Evolutionary conservation across 2,888 invertebrate genomes (phyloP), one percentile per base, ranked within the genome.

Genomic region (Conchocele bisecta): DNA sequence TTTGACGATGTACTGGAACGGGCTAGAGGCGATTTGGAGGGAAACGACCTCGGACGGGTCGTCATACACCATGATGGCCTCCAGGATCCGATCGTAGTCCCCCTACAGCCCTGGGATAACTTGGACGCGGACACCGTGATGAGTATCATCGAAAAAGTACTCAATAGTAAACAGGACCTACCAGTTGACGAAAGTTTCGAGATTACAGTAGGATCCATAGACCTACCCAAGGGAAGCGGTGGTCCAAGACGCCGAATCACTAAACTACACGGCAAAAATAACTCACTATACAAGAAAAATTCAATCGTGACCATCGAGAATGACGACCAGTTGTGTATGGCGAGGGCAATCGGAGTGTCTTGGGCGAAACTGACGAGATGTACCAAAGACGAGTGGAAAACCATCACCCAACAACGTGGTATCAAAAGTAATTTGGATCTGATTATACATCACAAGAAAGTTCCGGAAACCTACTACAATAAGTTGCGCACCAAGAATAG

Each of bases 51-150:
- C n/a, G 33, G 64, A n/a, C 31, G 58, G 15, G 58, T 66, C 17
- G 58, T 66, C 2, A 22, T 66, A 13, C 58, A 69, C 46, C 58
- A 69, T 29, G 58, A 64, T 0, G 72, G 57, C 29, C 33, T 75
- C n/a, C 66, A 75, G 31, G 63, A 75, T 35, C 71, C 74, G 2
- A 61, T 77, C 11, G 63, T 77, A 9, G 70, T 77, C n/a, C 73
- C 73, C n/a, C 39, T 70, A 6, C 66, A 60, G 20, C 53, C 66
- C n/a, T 70, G 59, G 73, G 64, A 67, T 31, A 28, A 60, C 24
- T 37, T 71, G 11, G 50, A 54, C 35, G 61, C 57, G 11, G 48
- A 68, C 20, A 54, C 39, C 2, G 64, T 70, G 13, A 70, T 70
- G 58, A 41, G 31, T 3, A 57, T 41, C 7, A 68, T 74, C 0